Conservation (phyloP, 2,888 invertebrate species). For the Embidobia sp. region DNA sequence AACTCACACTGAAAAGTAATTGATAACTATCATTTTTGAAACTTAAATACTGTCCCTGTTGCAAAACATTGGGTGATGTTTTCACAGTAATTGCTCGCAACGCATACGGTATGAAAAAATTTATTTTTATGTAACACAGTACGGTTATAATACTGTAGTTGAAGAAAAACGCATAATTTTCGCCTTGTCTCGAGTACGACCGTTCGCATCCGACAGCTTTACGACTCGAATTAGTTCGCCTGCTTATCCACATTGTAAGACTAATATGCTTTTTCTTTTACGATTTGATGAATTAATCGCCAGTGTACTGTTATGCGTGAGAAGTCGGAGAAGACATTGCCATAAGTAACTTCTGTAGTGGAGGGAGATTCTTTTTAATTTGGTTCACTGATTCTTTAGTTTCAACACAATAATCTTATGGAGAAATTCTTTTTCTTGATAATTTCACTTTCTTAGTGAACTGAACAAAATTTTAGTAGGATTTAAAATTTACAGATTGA, state of each 20-base stretch:
- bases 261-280: constrained; percentile 16
- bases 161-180: constrained; percentile 8
- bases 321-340: not conserved
- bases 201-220: constrained; percentile 1
- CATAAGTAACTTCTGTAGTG: too few relatives aligned
- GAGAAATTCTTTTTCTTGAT: too few relatives aligned
- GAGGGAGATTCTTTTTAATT: too few relatives aligned
- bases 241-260: constrained; percentile 2
- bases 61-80: constrained; percentile 10
- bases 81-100: constrained; percentile 6
- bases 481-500: too few relatives aligned
- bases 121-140: constrained; percentile 9
- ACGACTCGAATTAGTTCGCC: not conserved
- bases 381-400: too few relatives aligned
- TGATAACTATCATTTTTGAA: constrained; percentile 12
- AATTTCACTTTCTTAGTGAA: too few relatives aligned
- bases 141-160: constrained; percentile 8
- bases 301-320: constrained; percentile 5
- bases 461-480: too few relatives aligned
- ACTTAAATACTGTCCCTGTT: constrained; percentile 14
- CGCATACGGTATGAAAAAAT: constrained; percentile 13
- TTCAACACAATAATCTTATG: too few relatives aligned
- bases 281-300: constrained; percentile 17
- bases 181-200: not conserved
- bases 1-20: too few relatives aligned